Evolutionary conservation across 2,888 invertebrate genomes (phyloP).

Genomic region (Julus scandinavius): DNA sequence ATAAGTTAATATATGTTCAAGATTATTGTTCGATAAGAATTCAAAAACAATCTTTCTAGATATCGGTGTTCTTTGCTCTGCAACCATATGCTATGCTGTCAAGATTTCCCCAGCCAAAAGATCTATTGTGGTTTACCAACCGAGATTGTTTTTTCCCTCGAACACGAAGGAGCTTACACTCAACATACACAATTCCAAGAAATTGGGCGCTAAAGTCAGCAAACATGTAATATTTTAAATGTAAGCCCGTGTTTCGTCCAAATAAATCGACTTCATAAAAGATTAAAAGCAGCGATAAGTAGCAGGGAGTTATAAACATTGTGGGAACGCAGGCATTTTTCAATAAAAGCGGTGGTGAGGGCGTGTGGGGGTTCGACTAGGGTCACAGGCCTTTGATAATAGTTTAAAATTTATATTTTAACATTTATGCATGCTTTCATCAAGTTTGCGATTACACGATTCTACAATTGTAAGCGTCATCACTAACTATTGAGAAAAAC

Average conservation of each 20-base stretch:
- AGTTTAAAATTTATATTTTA: too few relatives aligned
- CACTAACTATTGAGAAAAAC: too few relatives aligned
- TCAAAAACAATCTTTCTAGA: conserved; percentile 24
- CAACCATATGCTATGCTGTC: conserved; percentile 8
- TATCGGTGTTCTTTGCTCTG: conserved; percentile 21
- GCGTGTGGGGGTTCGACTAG: neutral
- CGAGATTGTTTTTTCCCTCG: conserved; percentile 15
- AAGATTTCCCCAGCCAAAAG: conserved; percentile 2
- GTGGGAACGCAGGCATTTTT: neutral
- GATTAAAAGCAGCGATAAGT: conserved; percentile 8
- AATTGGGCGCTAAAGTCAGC: conserved; percentile 13
- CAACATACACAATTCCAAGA: neutral
- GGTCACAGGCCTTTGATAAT: neutral
- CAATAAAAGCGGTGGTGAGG: neutral
- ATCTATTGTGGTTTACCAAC: conserved; percentile 43
- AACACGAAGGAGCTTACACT: conserved; percentile 13
- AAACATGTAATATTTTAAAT: conserved; percentile 28
- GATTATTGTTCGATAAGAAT: conserved; percentile 44
- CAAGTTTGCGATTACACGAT: too few relatives aligned
- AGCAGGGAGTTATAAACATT: neutral
- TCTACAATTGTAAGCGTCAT: too few relatives aligned
- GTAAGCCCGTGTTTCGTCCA: neutral
- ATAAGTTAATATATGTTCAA: conserved; percentile 46
- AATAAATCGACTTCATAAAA: conserved; percentile 23
- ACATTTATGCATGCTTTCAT: too few relatives aligned